Evolutionary conservation across 1,140 invertebrate species (phyloP), one percentile per base, ranked within the genome.

Genomic region (Philopotamus ludificatus): DNA sequence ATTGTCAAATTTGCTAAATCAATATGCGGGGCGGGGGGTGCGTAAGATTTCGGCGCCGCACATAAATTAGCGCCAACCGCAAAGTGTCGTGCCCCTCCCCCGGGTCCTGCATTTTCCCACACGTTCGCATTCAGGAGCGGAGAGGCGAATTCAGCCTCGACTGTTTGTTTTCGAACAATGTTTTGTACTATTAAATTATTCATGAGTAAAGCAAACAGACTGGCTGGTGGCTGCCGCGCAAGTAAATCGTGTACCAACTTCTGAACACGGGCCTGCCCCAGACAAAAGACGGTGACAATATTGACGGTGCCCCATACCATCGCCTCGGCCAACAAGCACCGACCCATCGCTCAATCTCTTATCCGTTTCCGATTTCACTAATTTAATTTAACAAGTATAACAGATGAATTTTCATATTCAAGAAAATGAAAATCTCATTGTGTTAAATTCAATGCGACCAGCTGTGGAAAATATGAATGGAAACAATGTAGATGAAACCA

Each of bases 141-240:
- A n/a, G n/a, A 69, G 58, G 65, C 67, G 65, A 65, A 69, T 69
- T 60, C 67, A 47, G 23, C 53, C 42, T 42, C 57, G 57, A 34
- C 63, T 69, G 67, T 69, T 65, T 69, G 67, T 69, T 69, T 69
- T 63, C 67, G 67, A 69, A 69, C 67, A 69, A 45, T 69, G 67
- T 69, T 69, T 69, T 69, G 67, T 69, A 69, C 67, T 69, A 69
- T 69, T 69, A 69, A 69, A 69, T 69, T 69, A 69, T 69, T 65
- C 67, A 69, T 69, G 67, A 66, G 67, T 63, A 59, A 66, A 69
- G 34, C 67, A 69, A 69, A 69, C 67, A 69, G 55, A 44, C 63
- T 51, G 26, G 53, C 44, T 22, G 39, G 15, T 47, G 12, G 28
- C 53, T 57, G 53, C 53, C 53, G 34, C 10, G 54, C 28, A 34